Conservation (phyloP, 2,113 vertebrate genomes). For the Todiramphus chloris region DNA sequence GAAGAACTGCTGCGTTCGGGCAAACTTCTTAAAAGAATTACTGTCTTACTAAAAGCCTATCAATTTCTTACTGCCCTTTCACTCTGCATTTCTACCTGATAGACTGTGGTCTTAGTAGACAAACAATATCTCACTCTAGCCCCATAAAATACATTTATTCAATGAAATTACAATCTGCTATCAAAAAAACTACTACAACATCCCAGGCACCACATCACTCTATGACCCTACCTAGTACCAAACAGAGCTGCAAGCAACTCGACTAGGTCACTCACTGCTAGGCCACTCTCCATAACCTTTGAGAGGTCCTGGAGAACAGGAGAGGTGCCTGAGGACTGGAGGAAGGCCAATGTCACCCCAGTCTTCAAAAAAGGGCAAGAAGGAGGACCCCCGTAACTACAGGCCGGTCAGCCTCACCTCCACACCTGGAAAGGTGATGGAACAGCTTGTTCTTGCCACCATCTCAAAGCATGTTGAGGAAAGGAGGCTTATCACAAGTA, state of each 20-base stretch:
- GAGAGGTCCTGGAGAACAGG: no score
- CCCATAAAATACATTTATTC: not conserved
- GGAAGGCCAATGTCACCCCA: no score
- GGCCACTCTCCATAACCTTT: no score
- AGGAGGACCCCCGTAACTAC: no score
- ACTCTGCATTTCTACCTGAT: not conserved
- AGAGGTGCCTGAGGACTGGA: no score
- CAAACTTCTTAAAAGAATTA: conserved; percentile 6
- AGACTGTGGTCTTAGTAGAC: not conserved
- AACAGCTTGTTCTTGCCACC: no score
- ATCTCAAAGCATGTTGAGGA: no score
- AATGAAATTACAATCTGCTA: not conserved
- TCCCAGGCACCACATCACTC: not conserved
- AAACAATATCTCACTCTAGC: not conserved
- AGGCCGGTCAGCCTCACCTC: no score
- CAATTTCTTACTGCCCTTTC: not conserved
- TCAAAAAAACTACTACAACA: not conserved
- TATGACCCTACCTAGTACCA: not conserved
- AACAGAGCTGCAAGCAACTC: not conserved
- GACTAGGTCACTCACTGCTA: not conserved
- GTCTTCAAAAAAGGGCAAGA: no score
- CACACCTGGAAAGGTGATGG: no score
- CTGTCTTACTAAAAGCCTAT: not conserved
- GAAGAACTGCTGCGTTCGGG: not conserved
- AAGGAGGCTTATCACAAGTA: no score